phyloP scores from a whole-genome alignment of 2,888 invertebrate species.

The Thecocarcelia acutangulata region DNA sequence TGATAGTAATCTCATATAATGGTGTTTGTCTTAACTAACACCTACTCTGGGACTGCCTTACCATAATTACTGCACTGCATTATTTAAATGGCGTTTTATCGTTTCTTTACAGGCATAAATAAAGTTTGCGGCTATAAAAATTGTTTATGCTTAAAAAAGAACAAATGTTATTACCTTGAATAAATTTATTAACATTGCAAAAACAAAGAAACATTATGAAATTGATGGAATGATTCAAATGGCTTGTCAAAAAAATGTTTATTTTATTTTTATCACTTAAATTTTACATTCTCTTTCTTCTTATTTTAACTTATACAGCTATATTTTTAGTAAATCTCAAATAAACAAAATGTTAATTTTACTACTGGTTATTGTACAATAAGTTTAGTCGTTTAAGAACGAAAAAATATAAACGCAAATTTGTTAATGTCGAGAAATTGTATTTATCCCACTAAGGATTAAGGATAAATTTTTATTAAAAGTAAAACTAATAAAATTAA shows the following conservation, averaged over 20 bases:
- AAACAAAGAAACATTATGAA: constrained; percentile 12
- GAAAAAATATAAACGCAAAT: constrained; percentile 73
- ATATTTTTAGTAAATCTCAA: constrained; percentile 20
- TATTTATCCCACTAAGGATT: constrained; percentile 81
- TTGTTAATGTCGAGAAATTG: constrained; percentile 75
- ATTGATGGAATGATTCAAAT: constrained; percentile 56
- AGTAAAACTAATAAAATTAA: constrained; percentile 21
- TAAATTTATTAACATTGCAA: background rate
- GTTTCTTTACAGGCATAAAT: too few species aligned
- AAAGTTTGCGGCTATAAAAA: too few species aligned
- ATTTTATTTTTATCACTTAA: constrained; percentile 48
- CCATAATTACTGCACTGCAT: too few species aligned
- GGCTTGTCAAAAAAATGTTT: constrained; percentile 43
- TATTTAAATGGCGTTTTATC: too few species aligned
- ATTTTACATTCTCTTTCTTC: constrained; percentile 52
- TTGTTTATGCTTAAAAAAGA: too few species aligned
- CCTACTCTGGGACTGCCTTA: too few species aligned
- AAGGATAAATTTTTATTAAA: constrained; percentile 76
- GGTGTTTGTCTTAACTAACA: too few species aligned
- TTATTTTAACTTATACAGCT: constrained; percentile 19
- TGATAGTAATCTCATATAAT: too few species aligned
- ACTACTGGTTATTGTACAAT: too few species aligned
- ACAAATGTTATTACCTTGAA: constrained; percentile 15
- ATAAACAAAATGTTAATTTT: constrained; percentile 6
- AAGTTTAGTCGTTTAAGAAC: background rate